These are phyloP conservation scores for Ursus arctos DNA, from an alignment of 2,113 vertebrate genomes.

Conservation along the genomic window DNA sequence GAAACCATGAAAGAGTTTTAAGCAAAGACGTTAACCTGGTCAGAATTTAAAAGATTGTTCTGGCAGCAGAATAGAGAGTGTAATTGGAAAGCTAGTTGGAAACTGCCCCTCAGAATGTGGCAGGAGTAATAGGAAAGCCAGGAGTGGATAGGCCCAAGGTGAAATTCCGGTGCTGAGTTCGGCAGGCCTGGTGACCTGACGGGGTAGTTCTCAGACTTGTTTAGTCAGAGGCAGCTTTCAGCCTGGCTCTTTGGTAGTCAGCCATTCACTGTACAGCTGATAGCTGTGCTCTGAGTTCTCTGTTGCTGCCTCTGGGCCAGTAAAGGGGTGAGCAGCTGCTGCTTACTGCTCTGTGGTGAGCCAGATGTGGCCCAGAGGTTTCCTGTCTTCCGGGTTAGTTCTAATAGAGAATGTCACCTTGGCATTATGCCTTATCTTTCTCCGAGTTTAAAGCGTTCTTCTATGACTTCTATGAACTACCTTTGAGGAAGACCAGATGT, in stretches of 20 bases:
- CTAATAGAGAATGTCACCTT: neutral
- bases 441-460: conserved; percentile 7
- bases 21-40: neutral
- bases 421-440: neutral
- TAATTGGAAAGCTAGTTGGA: neutral
- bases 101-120: neutral
- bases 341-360: neutral
- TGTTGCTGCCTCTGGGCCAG: neutral
- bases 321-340: neutral
- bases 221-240: neutral
- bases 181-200: neutral
- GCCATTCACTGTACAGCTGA: neutral
- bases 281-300: neutral
- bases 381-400: neutral
- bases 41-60: neutral
- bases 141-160: too few species aligned
- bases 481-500: neutral
- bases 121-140: neutral
- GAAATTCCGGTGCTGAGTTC: too few species aligned
- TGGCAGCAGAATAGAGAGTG: neutral
- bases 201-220: neutral
- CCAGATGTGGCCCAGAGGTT: neutral
- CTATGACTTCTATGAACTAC: neutral
- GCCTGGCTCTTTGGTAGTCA: neutral
- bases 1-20: neutral